Percentiles rank a stretch among this genome's conserved stretches.
Conservation (phyloP, 1,140 invertebrate genomes). For the Cylas formicarius region DNA sequence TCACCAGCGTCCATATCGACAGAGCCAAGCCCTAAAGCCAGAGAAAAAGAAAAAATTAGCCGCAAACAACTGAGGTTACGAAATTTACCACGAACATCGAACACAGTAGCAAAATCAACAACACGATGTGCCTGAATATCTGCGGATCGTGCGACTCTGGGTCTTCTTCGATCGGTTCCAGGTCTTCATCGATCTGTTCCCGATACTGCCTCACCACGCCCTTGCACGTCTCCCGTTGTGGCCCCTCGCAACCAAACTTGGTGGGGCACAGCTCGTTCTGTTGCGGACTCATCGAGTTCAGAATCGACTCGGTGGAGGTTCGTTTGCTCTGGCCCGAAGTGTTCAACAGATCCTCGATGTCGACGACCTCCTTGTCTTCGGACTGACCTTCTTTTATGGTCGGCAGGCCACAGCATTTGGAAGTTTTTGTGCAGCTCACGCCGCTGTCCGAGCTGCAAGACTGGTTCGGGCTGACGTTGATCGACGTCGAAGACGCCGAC, state of each 20-base stretch:
- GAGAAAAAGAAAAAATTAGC: constrained; percentile 4
- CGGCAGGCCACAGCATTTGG: constrained; percentile 31
- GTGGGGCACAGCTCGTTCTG: constrained; percentile 40
- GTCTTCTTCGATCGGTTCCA: constrained; percentile 49
- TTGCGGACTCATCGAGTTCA: not conserved
- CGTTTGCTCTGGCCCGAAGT: constrained; percentile 2
- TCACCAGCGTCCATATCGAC: constrained; percentile 77
- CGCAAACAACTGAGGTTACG: not conserved
- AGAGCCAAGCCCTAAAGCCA: constrained; percentile 68
- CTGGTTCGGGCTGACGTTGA: no score
- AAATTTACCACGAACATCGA: constrained; percentile 77
- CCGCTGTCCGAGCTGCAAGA: constrained; percentile 37
- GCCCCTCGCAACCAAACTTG: constrained; percentile 43
- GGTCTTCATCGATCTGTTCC: constrained; percentile 43
- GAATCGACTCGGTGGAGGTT: not conserved
- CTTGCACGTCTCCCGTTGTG: constrained; percentile 47
- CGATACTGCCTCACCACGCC: constrained; percentile 46
- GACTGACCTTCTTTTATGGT: constrained; percentile 35
- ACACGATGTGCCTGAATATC: constrained; percentile 70
- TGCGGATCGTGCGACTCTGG: constrained; percentile 58
- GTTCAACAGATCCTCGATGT: constrained; percentile 62
- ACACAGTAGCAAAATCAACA: constrained; percentile 71
- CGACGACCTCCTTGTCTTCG: constrained; percentile 44
- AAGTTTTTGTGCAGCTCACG: constrained; percentile 28
- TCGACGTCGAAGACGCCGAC: constrained; percentile 10